Evolutionary conservation across 2,888 invertebrate species (phyloP).

Genomic region (Drosophila ustulata): DNA sequence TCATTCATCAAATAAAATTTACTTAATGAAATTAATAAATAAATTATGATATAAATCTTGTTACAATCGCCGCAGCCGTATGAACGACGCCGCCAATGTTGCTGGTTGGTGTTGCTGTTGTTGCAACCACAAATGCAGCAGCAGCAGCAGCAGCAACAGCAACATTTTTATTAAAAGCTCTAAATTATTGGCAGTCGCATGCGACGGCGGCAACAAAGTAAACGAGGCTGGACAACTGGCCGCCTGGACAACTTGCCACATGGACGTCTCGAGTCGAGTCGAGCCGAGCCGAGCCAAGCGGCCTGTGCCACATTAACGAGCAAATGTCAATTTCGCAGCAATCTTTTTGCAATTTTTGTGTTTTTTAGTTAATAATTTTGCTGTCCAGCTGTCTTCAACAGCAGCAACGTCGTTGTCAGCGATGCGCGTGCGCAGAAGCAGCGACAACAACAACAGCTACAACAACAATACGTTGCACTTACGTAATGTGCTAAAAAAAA

Average conservation of each 20-base stretch:
- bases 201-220: slow-evolving; percentile 72
- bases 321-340: slow-evolving; percentile 79
- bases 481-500: slow-evolving; percentile 66
- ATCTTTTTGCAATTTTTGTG: slow-evolving; percentile 73
- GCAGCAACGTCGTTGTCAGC: slow-evolving; percentile 24
- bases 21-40: slow-evolving; percentile 82
- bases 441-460: slow-evolving; percentile 18
- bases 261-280: slow-evolving; percentile 8
- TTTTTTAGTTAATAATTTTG: slow-evolving; percentile 75
- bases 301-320: slow-evolving; percentile 73
- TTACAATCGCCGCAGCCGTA: slow-evolving; percentile 46
- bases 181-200: slow-evolving; percentile 78
- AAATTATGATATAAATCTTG: slow-evolving; percentile 82
- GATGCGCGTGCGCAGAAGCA: slow-evolving; percentile 55
- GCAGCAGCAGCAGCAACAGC: slow-evolving; percentile 39
- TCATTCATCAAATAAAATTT: slow-evolving; percentile 78
- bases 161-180: slow-evolving; percentile 79
- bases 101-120: slow-evolving; percentile 35
- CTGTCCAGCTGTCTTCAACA: slow-evolving; percentile 52
- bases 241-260: slow-evolving; percentile 32
- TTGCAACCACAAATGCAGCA: slow-evolving; percentile 28
- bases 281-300: slow-evolving; percentile 27
- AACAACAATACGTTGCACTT: slow-evolving; percentile 38
- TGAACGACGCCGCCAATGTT: slow-evolving; percentile 49
- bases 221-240: slow-evolving; percentile 59